Conservation (phyloP, 2,797 vertebrate species). For the Heliangelus exortis region DNA sequence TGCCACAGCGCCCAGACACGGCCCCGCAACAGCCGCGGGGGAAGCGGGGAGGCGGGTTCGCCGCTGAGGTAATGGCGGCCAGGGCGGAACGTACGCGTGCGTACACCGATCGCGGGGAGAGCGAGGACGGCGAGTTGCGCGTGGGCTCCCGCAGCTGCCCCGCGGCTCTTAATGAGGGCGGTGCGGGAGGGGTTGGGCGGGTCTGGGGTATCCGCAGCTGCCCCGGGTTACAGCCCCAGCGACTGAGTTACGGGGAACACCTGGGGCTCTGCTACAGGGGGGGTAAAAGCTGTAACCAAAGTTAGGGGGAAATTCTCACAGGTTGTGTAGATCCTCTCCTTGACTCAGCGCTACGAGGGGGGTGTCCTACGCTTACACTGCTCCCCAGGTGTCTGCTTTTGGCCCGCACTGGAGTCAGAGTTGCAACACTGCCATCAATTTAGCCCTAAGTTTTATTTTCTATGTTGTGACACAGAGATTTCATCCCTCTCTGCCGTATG, state of each 20-base stretch:
- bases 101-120: fast-evolving
- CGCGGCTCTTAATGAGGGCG: too few relatives aligned
- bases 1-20: too few relatives aligned
- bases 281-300: fast-evolving
- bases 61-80: fast-evolving
- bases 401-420: fast-evolving
- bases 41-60: fast-evolving
- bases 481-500: fast-evolving
- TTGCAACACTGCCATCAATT: fast-evolving
- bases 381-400: fast-evolving
- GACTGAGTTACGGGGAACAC: fast-evolving
- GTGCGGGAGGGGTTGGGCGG: too few relatives aligned
- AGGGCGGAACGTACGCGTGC: fast-evolving
- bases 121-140: fast-evolving
- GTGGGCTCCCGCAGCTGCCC: too few relatives aligned
- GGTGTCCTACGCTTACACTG: fast-evolving
- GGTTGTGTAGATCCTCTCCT: fast-evolving
- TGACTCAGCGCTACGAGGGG: fast-evolving
- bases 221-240: fast-evolving
- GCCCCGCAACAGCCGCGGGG: fast-evolving
- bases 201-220: too few relatives aligned
- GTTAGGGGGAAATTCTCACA: fast-evolving
- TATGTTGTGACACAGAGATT: fast-evolving
- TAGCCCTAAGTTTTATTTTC: not conserved
- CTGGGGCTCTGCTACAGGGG: not conserved